phyloP scores from a whole-genome alignment of 2,113 vertebrate genomes.

The Turdus rufiventris region DNA sequence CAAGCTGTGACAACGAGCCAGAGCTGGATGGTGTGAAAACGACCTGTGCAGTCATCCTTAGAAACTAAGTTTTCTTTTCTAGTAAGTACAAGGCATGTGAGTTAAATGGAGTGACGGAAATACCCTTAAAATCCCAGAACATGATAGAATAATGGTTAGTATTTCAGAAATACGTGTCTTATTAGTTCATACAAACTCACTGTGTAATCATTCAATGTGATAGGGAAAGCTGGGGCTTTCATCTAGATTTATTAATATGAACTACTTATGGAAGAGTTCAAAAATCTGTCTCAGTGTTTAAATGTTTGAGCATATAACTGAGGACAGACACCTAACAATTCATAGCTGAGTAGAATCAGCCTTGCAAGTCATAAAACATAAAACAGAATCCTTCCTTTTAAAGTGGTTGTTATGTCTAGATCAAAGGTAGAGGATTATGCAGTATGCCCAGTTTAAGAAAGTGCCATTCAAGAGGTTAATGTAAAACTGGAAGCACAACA shows the following conservation, averaged over 20 bases:
- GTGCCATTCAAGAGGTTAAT: neutral
- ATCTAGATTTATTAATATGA: constrained; percentile 2
- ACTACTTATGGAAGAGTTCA: neutral
- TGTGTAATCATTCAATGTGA: neutral
- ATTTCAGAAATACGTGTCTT: neutral
- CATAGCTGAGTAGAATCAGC: neutral
- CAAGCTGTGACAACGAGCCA: neutral
- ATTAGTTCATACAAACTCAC: neutral
- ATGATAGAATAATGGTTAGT: neutral
- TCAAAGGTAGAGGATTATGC: constrained; percentile 26
- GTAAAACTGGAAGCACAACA: neutral
- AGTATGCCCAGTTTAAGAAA: neutral
- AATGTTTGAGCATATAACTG: neutral
- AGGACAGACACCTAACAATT: constrained; percentile 9
- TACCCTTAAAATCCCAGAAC: neutral
- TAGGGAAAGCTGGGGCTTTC: neutral
- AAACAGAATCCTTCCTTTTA: neutral
- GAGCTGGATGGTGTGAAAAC: neutral
- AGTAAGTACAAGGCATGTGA: neutral
- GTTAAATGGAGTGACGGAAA: neutral
- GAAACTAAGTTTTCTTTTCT: neutral
- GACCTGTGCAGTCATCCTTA: neutral
- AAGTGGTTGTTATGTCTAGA: neutral
- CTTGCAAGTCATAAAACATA: neutral
- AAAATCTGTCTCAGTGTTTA: neutral